Percentiles rank a stretch among this genome's conserved stretches.
Conservation (phyloP, 2,113 vertebrate genomes). For the Triplophysa siluroides region DNA sequence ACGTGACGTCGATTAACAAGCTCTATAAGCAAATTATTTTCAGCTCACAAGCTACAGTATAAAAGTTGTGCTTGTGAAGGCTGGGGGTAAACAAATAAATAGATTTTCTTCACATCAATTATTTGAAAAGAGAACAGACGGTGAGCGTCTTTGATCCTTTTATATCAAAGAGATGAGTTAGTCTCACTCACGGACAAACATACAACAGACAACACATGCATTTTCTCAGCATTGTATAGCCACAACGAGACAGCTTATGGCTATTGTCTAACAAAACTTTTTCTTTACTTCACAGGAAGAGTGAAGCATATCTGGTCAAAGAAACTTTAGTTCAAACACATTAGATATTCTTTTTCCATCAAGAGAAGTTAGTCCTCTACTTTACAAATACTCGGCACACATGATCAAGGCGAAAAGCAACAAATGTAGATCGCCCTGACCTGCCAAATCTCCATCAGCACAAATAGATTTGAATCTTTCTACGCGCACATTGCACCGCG, state of each 20-base stretch:
- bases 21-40: not conserved
- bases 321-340: not conserved
- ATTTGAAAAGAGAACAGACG: constrained; percentile 48
- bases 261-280: constrained; percentile 16
- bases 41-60: not conserved
- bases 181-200: not conserved
- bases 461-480: constrained; percentile 23
- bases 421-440: constrained; percentile 13
- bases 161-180: constrained; percentile 62
- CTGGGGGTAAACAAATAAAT: constrained; percentile 55
- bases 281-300: not conserved
- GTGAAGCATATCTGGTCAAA: not conserved
- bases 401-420: constrained; percentile 4
- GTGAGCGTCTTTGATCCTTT: constrained; percentile 61
- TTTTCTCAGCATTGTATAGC: not conserved
- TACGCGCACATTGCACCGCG: not conserved
- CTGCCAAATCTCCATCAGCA: constrained; percentile 31
- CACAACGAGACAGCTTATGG: not conserved
- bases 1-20: too few relatives aligned
- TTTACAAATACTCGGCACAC: not conserved
- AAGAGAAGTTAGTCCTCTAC: not conserved
- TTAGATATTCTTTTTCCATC: not conserved
- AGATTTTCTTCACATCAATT: constrained; percentile 57
- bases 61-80: not conserved
- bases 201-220: not conserved